Base-by-base conservation (phyloP, 2,113 vertebrate species). In the Psammodynastes pulverulentus region DNA sequence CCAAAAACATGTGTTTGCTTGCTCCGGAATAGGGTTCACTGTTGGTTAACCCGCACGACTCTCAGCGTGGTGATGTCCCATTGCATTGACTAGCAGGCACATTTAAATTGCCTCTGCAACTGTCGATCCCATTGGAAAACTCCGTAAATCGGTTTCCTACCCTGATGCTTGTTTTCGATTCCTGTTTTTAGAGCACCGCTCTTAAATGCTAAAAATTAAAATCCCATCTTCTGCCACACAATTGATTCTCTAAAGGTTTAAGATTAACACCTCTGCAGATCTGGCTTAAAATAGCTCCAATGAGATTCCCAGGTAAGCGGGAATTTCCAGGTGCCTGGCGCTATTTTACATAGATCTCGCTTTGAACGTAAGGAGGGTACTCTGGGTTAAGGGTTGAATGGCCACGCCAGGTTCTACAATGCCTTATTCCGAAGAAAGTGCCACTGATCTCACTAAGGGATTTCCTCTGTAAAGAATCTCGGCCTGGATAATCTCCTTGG, bases 81-180 rank as follows among this genome's bases (percentile, higher is more conserved):
- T 23, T 13, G 34, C 34, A 54, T 95, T 94, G 89, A 58, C 62
- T 86, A 39, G 58, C 93, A 93, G 93, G 92, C 86, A 10, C 87
- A 17, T 95, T 93, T 89, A 93, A 95, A 26, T 49, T 3, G 79
- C 87, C 17, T 91, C 92, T 96, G 94, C 91, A 92, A 94, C 58
- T 45, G 52, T 23, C 87, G 43, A 45, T 24, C 29, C 90, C 91
- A 89, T 94, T 95, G 94, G 95, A 94, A 93, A 96, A 96, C 93
- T 94, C 88, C 56, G 87, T 21, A 7, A 91, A 1, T 1, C 54
- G 86, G 9, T 5, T 29, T 49, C 24, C 84, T 29, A 79, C 3
- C 7, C 34, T 21, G 34, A 39, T 10, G 72, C 34, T 43, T 9
- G 34, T 43, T 79, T 58, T 9, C 72, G 17, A 43, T 39, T 43